phyloP scores from a whole-genome alignment of 1,140 invertebrate species.

The Drosophila jambulina region DNA sequence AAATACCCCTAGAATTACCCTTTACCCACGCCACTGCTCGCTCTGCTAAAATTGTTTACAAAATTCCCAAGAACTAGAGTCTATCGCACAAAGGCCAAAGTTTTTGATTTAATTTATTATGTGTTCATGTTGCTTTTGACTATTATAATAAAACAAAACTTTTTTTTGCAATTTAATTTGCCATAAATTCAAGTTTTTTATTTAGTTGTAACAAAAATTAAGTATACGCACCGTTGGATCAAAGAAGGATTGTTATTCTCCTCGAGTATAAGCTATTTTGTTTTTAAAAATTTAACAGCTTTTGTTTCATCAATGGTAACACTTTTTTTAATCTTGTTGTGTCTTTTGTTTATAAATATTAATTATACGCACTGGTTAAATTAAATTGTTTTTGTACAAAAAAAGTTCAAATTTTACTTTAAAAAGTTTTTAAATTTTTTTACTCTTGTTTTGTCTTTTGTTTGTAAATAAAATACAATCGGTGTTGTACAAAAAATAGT shows the following conservation, averaged over 20 bases:
- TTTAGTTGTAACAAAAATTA: slow-evolving; percentile 34
- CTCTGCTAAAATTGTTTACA: slow-evolving; percentile 50
- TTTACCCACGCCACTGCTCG: slow-evolving; percentile 30
- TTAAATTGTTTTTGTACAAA: background rate
- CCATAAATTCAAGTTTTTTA: slow-evolving; percentile 49
- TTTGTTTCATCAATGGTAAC: background rate
- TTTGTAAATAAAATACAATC: too few relatives aligned
- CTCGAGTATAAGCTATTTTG: background rate
- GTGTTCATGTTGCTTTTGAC: slow-evolving; percentile 33
- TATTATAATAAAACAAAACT: slow-evolving; percentile 18
- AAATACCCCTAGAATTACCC: slow-evolving; percentile 1
- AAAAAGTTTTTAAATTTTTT: too few relatives aligned
- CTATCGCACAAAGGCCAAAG: slow-evolving; percentile 7
- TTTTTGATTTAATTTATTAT: slow-evolving; percentile 58
- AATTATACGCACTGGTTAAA: slow-evolving; percentile 11
- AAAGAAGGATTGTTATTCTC: slow-evolving; percentile 13
- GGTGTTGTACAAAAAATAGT: background rate
- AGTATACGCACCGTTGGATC: slow-evolving; percentile 73
- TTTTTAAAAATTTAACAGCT: background rate
- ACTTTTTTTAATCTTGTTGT: background rate
- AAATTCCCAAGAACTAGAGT: slow-evolving; percentile 13
- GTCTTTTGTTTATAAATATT: slow-evolving; percentile 12
- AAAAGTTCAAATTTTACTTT: background rate
- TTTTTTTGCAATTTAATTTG: slow-evolving; percentile 30
- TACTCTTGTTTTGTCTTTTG: too few relatives aligned